A percentile compares a stretch with the other conserved stretches of the same genome.
These are phyloP conservation scores for Poeciliopsis retropinna DNA, from an alignment of 2,113 vertebrate species.

Conservation along the genomic window DNA sequence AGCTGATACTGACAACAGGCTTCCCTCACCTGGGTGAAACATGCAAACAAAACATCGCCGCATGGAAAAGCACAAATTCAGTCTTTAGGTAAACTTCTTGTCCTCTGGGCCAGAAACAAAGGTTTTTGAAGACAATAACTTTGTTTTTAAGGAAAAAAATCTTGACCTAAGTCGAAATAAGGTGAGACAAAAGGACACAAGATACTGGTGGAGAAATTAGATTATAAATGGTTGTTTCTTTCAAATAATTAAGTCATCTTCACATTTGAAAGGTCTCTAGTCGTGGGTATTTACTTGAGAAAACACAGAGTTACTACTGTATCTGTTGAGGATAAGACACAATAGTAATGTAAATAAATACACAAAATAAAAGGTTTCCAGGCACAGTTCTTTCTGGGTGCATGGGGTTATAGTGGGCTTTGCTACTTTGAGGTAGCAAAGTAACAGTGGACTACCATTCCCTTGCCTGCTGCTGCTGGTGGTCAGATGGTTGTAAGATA, in stretches of 20 bases:
- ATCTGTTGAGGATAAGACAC: not conserved
- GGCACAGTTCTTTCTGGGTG: not conserved
- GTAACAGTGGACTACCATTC: not conserved
- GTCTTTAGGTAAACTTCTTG: not conserved
- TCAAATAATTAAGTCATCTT: not conserved
- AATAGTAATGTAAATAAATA: not conserved
- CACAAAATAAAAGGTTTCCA: not conserved
- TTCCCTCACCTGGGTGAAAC: constrained; percentile 42
- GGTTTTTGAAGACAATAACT: not conserved
- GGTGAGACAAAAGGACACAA: not conserved
- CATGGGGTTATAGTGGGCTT: not conserved
- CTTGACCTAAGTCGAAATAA: not conserved
- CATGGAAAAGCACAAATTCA: not conserved
- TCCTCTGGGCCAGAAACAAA: not conserved
- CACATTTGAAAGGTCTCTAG: not conserved
- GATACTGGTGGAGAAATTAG: not conserved
- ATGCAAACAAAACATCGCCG: constrained; percentile 7
- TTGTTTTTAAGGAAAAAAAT: not conserved
- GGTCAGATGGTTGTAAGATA: not conserved
- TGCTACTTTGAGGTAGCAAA: not conserved
- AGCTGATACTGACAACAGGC: constrained; percentile 31
- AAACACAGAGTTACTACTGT: not conserved
- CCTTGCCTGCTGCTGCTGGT: too few relatives aligned
- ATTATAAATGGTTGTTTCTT: not conserved
- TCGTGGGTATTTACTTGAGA: not conserved